Evolutionary conservation across 2,888 invertebrate species (phyloP), one percentile per base, ranked within the genome.

Genomic region (Eupeodes luniger): DNA sequence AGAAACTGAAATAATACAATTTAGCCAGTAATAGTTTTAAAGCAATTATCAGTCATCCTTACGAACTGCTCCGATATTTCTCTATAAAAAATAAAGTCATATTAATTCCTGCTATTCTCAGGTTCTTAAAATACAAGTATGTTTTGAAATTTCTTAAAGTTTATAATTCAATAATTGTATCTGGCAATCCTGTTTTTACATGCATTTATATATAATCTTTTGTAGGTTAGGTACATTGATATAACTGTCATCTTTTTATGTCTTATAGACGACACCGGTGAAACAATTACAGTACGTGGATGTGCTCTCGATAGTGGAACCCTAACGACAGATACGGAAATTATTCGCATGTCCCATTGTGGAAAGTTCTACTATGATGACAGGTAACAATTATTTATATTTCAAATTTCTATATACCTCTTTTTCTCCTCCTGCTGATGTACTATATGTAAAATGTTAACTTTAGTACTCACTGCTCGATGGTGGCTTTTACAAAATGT

Each of bases 251-350:
- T 62, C 11, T 0, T 76, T 62, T 16, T 72, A 62, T 16, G 76
- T 40, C 47, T 51, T 55, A 34, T 92, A 98, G 98, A 96, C 92
- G 97, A 97, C 92, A 96, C 96, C 11, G 97, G 96, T 4, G 96
- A 96, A 91, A 95, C 96, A 0, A 96, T 99, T 91, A 97, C 97
- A 5, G 96, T 99, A n/a, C 95, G 99, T 27, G 97, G 97, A 78
- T 99, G 99, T 94, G 99, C 98, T 0, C 94, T 99, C 91, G 99
- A 99, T 94, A 98, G 98, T 90, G 99, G 99, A 2, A 98, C 98
- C 0, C 95, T 97, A 69, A 99, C 98, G 77, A 98, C 98, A 0
- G 99, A 99, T 94, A 99, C 99, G 0, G 99, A 99, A 94, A 96
- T 99, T 85, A 97, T 99, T 74, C 95, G 99, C 90, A 98, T 98